phyloP scores from a whole-genome alignment of 2,113 vertebrate species.

The Turdus rufiventris region DNA sequence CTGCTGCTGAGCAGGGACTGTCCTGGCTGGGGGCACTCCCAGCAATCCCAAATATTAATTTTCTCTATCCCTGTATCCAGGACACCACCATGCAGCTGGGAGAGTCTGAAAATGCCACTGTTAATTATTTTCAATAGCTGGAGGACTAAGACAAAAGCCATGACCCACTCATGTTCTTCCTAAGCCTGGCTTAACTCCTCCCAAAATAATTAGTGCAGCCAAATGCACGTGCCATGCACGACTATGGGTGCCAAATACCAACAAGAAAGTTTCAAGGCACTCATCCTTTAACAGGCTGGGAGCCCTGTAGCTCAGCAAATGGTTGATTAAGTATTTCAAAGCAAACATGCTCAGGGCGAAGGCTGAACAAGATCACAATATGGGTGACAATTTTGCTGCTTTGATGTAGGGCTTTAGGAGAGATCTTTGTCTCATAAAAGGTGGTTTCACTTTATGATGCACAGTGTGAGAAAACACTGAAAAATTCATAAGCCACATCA shows the following conservation, averaged over 20 bases:
- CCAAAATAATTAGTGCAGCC: neutral
- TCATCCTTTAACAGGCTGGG: neutral
- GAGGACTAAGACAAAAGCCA: neutral
- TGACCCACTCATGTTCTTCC: neutral
- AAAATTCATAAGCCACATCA: slow-evolving; percentile 70
- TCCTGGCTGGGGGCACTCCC: neutral
- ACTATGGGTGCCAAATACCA: neutral
- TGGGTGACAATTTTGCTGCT: slow-evolving; percentile 51
- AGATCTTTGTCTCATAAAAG: slow-evolving; percentile 23
- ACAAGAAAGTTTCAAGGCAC: neutral
- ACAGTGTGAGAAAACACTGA: slow-evolving; percentile 68
- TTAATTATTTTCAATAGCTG: neutral
- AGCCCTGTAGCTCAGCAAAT: slow-evolving; percentile 50
- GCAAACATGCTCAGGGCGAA: slow-evolving; percentile 53
- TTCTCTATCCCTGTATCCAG: neutral
- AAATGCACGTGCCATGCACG: accelerated
- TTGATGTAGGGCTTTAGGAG: slow-evolving; percentile 52
- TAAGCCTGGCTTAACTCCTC: neutral
- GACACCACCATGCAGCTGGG: neutral
- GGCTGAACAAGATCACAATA: slow-evolving; percentile 57
- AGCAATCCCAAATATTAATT: accelerated
- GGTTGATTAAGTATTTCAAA: slow-evolving; percentile 64
- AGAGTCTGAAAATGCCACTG: neutral
- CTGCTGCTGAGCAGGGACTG: accelerated
- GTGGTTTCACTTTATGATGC: slow-evolving; percentile 54